These are phyloP conservation scores for Australoheros scitulus DNA, from an alignment of 2,113 vertebrate species.

Conservation along the genomic window DNA sequence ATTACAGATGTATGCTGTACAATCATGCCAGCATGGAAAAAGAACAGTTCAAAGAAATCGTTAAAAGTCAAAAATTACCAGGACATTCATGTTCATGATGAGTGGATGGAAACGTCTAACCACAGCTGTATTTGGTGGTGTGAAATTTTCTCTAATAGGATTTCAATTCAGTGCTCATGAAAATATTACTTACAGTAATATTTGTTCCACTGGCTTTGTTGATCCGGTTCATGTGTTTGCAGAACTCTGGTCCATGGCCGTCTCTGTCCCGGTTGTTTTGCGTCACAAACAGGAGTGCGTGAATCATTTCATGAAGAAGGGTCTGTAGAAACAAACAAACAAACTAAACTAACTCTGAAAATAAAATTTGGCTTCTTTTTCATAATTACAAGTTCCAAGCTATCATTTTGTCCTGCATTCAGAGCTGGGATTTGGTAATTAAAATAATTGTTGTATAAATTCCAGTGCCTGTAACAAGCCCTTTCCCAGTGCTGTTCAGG, in stretches of 20 bases:
- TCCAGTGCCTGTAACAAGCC: neutral
- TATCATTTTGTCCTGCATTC: neutral
- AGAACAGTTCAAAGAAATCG: no score
- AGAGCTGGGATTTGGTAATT: neutral
- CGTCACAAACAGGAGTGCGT: slow-evolving; percentile 95
- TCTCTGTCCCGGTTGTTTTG: slow-evolving; percentile 91
- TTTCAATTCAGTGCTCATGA: no score
- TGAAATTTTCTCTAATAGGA: no score
- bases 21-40: no score
- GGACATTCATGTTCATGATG: no score
- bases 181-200: slow-evolving; percentile 82
- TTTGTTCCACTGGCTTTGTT: slow-evolving; percentile 89
- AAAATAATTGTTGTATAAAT: neutral
- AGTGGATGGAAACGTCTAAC: no score
- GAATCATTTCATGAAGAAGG: slow-evolving; percentile 98
- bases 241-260: slow-evolving; percentile 93
- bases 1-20: no score
- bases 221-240: slow-evolving; percentile 95
- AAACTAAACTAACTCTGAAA: neutral
- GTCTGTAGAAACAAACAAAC: slow-evolving; percentile 78
- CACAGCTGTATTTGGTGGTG: no score
- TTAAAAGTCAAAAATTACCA: no score
- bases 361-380: neutral
- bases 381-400: neutral
- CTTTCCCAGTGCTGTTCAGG: neutral